phyloP scores from a whole-genome alignment of 2,113 vertebrate species.

The Equus przewalskii region DNA sequence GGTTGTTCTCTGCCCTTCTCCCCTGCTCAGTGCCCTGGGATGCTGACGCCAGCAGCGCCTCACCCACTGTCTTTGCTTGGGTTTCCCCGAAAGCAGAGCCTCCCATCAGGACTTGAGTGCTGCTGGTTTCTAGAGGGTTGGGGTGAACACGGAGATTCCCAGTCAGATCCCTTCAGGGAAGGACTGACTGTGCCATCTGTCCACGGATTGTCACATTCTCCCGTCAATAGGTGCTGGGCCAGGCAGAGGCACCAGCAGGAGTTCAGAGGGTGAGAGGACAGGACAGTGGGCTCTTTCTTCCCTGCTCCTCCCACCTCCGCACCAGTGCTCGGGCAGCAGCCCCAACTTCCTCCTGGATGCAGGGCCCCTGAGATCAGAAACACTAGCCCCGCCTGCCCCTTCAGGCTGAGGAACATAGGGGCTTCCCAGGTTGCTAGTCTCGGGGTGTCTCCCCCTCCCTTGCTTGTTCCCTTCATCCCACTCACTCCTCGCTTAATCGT shows the following conservation, averaged over 20 bases:
- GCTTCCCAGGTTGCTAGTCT: neutral
- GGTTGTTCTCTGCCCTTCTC: neutral
- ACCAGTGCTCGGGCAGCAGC: neutral
- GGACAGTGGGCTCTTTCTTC: neutral
- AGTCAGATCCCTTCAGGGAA: neutral
- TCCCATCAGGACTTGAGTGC: neutral
- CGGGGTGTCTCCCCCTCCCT: neutral
- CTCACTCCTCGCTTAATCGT: neutral
- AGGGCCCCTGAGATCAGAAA: neutral
- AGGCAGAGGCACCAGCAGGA: neutral
- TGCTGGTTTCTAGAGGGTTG: neutral
- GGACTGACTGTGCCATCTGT: accelerated
- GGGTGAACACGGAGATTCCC: accelerated
- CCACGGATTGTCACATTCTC: too few species aligned
- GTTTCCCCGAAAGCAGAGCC: neutral
- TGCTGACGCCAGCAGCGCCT: neutral
- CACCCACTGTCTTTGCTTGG: neutral
- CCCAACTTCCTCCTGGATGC: neutral
- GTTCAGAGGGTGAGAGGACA: too few species aligned
- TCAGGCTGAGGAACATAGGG: neutral
- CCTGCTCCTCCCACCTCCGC: neutral
- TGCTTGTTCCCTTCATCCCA: neutral
- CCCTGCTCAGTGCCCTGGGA: neutral
- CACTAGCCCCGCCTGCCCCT: neutral
- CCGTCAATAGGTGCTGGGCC: neutral